Evolutionary conservation across 2,888 invertebrate genomes (phyloP).

Genomic region (Drosophila neotestacea): DNA sequence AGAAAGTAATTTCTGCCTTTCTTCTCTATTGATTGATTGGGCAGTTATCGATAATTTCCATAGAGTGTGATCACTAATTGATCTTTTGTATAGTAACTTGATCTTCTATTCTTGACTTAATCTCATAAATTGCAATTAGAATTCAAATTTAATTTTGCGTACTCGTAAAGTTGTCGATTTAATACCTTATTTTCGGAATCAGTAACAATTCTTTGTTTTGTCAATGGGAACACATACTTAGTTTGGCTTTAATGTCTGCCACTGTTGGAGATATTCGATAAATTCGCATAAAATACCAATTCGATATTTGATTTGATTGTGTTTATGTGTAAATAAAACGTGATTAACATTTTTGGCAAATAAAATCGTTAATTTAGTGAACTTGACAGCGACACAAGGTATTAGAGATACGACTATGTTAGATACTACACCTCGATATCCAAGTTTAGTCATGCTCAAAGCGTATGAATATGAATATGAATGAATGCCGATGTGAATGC

Average conservation of each 20-base stretch:
- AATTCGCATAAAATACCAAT: slow-evolving; percentile 67
- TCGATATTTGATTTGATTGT: slow-evolving; percentile 58
- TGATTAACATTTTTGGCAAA: slow-evolving; percentile 50
- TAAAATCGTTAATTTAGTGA: slow-evolving; percentile 57
- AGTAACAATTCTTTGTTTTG: slow-evolving; percentile 12
- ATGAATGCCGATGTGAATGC: slow-evolving; percentile 15
- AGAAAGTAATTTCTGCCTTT: slow-evolving; percentile 4
- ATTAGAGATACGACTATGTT: not conserved
- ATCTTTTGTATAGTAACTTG: slow-evolving; percentile 31
- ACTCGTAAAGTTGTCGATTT: slow-evolving; percentile 15
- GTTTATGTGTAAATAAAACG: slow-evolving; percentile 62
- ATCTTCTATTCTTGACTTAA: not conserved
- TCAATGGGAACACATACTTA: slow-evolving; percentile 36
- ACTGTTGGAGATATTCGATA: slow-evolving; percentile 48
- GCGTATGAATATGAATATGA: slow-evolving; percentile 49
- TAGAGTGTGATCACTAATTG: slow-evolving; percentile 45
- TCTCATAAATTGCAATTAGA: slow-evolving; percentile 47
- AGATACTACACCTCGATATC: slow-evolving; percentile 16
- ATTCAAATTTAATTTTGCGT: not conserved
- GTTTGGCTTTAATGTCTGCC: slow-evolving; percentile 50
- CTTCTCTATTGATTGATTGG: slow-evolving; percentile 4
- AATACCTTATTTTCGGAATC: not conserved
- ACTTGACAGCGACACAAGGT: slow-evolving; percentile 19
- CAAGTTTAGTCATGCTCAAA: slow-evolving; percentile 51
- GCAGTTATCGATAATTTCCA: slow-evolving; percentile 50